phyloP scores from a whole-genome alignment of 2,797 vertebrate species.

The Poecilia velifera region DNA sequence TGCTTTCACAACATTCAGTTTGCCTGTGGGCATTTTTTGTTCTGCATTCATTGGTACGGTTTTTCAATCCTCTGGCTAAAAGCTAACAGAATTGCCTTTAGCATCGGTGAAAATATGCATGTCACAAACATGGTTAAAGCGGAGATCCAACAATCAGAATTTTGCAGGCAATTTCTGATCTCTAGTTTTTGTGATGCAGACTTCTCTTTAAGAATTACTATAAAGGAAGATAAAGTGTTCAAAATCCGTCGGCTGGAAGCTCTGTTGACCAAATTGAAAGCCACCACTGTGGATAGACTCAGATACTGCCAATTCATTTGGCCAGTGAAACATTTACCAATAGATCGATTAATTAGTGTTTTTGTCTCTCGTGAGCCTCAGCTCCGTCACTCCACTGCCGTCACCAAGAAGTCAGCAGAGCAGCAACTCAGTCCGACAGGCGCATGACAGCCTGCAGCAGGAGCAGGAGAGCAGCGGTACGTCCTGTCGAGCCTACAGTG shows the following conservation, averaged over 20 bases:
- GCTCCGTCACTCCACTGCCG: constrained; percentile 88
- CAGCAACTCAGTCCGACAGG: constrained; percentile 78
- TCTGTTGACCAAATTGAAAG: background rate
- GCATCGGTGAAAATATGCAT: background rate
- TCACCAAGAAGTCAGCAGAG: constrained; percentile 81
- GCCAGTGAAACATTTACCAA: background rate
- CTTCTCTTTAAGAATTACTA: background rate
- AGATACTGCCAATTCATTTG: background rate
- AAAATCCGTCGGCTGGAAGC: background rate
- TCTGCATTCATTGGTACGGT: background rate
- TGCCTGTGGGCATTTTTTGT: background rate
- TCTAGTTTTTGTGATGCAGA: background rate
- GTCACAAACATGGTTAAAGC: background rate
- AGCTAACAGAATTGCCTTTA: background rate
- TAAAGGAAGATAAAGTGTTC: background rate
- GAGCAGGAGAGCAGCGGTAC: constrained; percentile 80
- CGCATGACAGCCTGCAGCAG: constrained; percentile 77
- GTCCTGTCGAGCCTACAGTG: constrained; percentile 17
- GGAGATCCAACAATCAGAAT: background rate
- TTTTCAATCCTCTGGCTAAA: background rate
- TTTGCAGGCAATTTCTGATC: background rate
- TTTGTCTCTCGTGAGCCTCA: constrained; percentile 76
- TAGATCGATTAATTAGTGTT: constrained; percentile 27
- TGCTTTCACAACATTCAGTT: background rate
- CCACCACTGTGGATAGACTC: background rate